Conservation (phyloP, 2,113 vertebrate genomes). For the Meriones unguiculatus region DNA sequence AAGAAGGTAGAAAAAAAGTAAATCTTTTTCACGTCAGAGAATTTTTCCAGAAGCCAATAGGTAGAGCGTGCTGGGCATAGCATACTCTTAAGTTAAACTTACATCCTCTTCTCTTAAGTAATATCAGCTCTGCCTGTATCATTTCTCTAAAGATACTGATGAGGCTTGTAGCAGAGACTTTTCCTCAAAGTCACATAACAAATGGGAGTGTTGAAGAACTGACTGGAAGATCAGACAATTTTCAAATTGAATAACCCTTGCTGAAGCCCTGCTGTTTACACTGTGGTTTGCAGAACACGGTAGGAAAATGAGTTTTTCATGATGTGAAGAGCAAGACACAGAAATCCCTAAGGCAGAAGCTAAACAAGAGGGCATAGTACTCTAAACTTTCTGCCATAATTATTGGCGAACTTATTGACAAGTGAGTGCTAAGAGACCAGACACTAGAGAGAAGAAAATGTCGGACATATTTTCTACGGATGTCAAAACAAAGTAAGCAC, state of each 20-base stretch:
- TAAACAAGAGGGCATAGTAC: neutral
- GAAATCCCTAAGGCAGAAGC: neutral
- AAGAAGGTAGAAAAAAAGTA: neutral
- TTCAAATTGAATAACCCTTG: constrained; percentile 33
- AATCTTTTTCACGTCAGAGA: neutral
- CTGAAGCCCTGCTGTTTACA: neutral
- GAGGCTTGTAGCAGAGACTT: neutral
- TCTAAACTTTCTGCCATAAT: neutral
- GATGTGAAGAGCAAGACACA: neutral
- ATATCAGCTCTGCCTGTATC: neutral
- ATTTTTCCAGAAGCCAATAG: neutral
- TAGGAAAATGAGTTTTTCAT: neutral
- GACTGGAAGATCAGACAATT: neutral
- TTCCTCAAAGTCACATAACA: neutral
- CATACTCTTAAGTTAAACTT: constrained; percentile 16
- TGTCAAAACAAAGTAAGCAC: neutral
- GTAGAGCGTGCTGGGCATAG: neutral
- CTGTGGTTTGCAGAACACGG: neutral
- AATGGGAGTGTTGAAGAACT: neutral
- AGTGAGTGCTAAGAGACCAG: neutral
- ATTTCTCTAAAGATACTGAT: neutral
- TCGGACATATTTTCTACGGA: neutral
- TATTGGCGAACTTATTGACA: neutral
- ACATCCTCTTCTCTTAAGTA: neutral
- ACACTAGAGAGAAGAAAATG: neutral